Evolutionary conservation across 2,797 vertebrate genomes (phyloP), one percentile per base, ranked within the genome.

Genomic region (Nannoperca australis): DNA sequence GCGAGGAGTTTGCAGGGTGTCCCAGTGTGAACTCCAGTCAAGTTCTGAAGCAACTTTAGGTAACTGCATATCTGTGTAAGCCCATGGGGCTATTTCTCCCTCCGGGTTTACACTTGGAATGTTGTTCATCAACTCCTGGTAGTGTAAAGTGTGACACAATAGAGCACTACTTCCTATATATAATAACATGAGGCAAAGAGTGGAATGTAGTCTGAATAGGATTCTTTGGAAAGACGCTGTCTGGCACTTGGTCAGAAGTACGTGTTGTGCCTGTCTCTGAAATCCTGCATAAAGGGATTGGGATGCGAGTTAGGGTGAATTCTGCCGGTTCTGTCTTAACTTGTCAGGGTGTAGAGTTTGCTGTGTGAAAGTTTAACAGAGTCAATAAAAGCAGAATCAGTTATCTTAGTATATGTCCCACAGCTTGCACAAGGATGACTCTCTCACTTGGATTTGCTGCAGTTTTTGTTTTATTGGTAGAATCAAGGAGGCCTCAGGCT

Each of bases 21-120:
- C 85, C 86, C 70, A 51, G 59, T 42, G 53, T 89, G 87, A 91
- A 89, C 88, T 84, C 67, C 14, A 60, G 42, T 72, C 62, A 73
- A 27, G 75, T 78, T 70, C 54, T 70, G n/a, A 36, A 80, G 80
- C 66, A 74, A 51, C 71, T 66, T 78, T 47, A 66, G n/a, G 34
- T 90, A 50, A 50, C 49, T 85, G 78, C 42, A 40, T 72, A 84
- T 89, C 42, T 76, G 56, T 54, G 45, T 83, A 58, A 73, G 61
- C 32, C 34, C 47, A 7, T 69, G 65, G 61, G 61, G 44, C 73
- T 53, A 40, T 62, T 79, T 77, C 76, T 68, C 58, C 59, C 65
- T 72, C 62, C 0, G 58, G 53, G 27, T 71, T 74, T 67, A 81
- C 67, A 40, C 64, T 70, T n/a, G 62, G 75, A 86, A 76, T 82